A percentile compares a stretch with the other conserved stretches of the same genome.
Evolutionary conservation across 30 jellyfish, hydroid and myxozoan genomes (phyloP).

Genomic region (Nemopilema nomurai): DNA sequence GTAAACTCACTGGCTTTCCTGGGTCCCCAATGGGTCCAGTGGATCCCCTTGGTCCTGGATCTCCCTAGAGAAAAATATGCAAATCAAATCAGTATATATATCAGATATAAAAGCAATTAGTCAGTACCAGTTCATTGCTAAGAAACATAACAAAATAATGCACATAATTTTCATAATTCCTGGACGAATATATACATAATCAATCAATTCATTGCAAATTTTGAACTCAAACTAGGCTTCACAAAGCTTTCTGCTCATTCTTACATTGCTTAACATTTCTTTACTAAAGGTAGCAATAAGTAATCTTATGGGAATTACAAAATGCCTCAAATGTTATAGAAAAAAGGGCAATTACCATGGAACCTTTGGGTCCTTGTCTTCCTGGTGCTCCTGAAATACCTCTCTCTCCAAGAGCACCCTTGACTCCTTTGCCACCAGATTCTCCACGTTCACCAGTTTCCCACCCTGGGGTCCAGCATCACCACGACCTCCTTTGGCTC

Average conservation of each 20-base stretch:
- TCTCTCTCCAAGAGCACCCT: slow-evolving; percentile 55
- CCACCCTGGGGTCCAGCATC: slow-evolving; percentile 69
- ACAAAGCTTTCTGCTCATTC: too few species aligned
- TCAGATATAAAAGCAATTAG: background rate
- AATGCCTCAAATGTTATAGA: background rate
- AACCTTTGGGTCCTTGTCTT: slow-evolving; percentile 63
- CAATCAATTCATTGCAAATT: too few species aligned
- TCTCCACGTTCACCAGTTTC: slow-evolving; percentile 80
- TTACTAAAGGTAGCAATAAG: too few species aligned
- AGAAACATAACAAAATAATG: too few species aligned
- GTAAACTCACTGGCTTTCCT: slow-evolving; percentile 40
- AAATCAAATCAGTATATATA: background rate
- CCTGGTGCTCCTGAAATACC: slow-evolving; percentile 64
- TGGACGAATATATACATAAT: too few species aligned
- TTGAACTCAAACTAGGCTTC: too few species aligned
- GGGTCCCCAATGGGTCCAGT: slow-evolving; percentile 46
- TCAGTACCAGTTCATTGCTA: too few species aligned
- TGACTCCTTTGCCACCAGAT: slow-evolving; percentile 43
- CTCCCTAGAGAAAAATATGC: slow-evolving; percentile 35
- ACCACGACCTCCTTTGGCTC: slow-evolving; percentile 66
- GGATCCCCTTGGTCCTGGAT: slow-evolving; percentile 62
- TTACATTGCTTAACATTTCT: too few species aligned
- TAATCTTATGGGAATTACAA: too few species aligned
- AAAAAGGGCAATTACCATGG: slow-evolving; percentile 24
- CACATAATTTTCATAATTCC: too few species aligned